Conservation (phyloP, 1,140 invertebrate genomes). For the Drosophila varians region DNA sequence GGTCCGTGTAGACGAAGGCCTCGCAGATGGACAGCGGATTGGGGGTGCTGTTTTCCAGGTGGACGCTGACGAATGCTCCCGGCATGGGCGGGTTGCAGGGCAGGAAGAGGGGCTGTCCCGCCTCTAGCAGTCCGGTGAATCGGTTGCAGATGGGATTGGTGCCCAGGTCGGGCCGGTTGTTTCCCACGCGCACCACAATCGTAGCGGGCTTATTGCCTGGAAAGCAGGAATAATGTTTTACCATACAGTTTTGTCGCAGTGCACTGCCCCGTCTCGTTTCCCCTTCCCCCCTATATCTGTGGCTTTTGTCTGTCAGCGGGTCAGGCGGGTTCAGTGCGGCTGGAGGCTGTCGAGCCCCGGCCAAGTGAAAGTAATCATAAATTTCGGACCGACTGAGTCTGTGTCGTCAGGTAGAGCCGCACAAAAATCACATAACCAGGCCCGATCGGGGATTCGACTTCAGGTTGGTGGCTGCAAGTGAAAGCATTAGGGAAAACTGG, state of each 20-base stretch:
- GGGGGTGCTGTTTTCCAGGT: constrained; percentile 90
- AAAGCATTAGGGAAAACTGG: constrained; percentile 74
- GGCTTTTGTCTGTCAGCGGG: constrained; percentile 51
- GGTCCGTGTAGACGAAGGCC: constrained; percentile 97
- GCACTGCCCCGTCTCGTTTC: constrained; percentile 7
- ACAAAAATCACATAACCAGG: constrained; percentile 69
- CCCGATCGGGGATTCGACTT: constrained; percentile 25
- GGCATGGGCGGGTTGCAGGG: constrained; percentile 98
- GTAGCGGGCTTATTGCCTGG: constrained; percentile 90
- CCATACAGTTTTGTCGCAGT: not conserved
- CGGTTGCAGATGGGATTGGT: constrained; percentile 97
- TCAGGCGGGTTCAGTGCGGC: constrained; percentile 44
- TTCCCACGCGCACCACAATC: constrained; percentile 95
- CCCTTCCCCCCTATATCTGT: constrained; percentile 18
- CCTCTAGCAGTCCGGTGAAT: constrained; percentile 93
- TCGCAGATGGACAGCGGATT: constrained; percentile 95
- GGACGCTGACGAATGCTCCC: constrained; percentile 96
- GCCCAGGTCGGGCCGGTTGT: constrained; percentile 96
- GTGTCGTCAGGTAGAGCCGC: constrained; percentile 28
- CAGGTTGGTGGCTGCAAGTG: constrained; percentile 62
- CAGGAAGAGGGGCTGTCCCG: constrained; percentile 95
- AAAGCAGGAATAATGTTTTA: too few species aligned
- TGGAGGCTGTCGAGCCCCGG: not conserved
- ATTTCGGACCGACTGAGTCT: constrained; percentile 59
- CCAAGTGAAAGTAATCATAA: constrained; percentile 83